phyloP scores from a whole-genome alignment of 2,113 vertebrate genomes.

The Macquaria australasica region DNA sequence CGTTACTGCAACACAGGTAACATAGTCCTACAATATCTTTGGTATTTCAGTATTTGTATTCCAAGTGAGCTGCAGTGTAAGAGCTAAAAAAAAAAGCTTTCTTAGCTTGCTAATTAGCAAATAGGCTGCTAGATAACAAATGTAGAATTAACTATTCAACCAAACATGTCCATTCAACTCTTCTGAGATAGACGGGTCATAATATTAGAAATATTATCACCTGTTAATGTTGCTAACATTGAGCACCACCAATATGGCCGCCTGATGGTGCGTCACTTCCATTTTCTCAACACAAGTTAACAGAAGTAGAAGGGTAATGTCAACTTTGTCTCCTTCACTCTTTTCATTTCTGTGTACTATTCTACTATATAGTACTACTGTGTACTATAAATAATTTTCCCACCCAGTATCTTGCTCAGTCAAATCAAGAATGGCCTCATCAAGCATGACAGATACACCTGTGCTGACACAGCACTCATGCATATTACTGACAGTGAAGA shows the following conservation, averaged over 20 bases:
- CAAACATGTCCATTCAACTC: background rate
- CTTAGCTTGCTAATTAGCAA: background rate
- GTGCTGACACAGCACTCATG: background rate
- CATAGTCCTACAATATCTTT: background rate
- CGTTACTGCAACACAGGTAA: background rate
- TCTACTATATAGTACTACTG: too few relatives aligned
- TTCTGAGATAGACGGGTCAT: background rate
- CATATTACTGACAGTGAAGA: background rate
- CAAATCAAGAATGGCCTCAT: background rate
- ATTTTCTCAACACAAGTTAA: background rate
- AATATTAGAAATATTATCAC: background rate
- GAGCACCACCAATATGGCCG: background rate
- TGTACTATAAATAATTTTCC: too few relatives aligned
- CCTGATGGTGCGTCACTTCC: background rate
- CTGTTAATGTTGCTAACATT: background rate
- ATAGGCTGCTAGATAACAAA: background rate
- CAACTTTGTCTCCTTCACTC: background rate
- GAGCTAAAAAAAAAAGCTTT: background rate
- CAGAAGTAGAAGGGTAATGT: background rate
- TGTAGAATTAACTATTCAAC: background rate
- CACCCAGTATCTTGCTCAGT: background rate
- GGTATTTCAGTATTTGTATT: background rate
- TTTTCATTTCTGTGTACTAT: background rate
- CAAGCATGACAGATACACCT: background rate
- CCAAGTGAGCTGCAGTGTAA: background rate